These are phyloP conservation scores for Eutolmus rufibarbis DNA, from an alignment of 2,888 invertebrate genomes.

Conservation along the genomic window DNA sequence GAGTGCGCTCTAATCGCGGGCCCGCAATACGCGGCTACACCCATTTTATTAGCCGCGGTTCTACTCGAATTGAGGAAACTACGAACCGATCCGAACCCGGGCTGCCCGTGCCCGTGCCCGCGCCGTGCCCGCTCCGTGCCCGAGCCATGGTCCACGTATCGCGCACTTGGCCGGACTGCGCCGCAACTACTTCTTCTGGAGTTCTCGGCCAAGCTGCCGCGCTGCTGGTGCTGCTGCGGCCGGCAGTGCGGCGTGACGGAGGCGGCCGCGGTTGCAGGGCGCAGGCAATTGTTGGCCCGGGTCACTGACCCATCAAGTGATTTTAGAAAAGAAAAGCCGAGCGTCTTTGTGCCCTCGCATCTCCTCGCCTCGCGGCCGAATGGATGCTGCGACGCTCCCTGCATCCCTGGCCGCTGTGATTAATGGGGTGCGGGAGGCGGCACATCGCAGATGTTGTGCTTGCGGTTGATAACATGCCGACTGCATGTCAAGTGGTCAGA, in stretches of 20 bases:
- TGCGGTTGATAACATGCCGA: slow-evolving; percentile 29
- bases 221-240: not conserved
- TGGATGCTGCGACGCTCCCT: not conserved
- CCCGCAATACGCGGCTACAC: slow-evolving; percentile 3
- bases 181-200: not conserved
- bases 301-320: slow-evolving; percentile 46
- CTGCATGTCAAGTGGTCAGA: slow-evolving; percentile 35
- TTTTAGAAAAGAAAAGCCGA: slow-evolving; percentile 36
- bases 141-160: not conserved
- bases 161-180: slow-evolving; percentile 3
- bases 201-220: not conserved
- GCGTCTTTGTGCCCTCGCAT: slow-evolving; percentile 22
- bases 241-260: not conserved
- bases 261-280: slow-evolving; percentile 42
- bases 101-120: not conserved
- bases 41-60: slow-evolving; percentile 18
- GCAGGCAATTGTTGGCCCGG: slow-evolving; percentile 42
- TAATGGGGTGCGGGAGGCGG: not conserved
- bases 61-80: not conserved
- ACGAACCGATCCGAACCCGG: not conserved
- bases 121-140: not conserved
- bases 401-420: not conserved
- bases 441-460: slow-evolving; percentile 23
- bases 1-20: slow-evolving; percentile 15
- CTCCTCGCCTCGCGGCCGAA: slow-evolving; percentile 6